Conservation (phyloP, 2,797 vertebrate species). For the Tragelaphus eurycerus region DNA sequence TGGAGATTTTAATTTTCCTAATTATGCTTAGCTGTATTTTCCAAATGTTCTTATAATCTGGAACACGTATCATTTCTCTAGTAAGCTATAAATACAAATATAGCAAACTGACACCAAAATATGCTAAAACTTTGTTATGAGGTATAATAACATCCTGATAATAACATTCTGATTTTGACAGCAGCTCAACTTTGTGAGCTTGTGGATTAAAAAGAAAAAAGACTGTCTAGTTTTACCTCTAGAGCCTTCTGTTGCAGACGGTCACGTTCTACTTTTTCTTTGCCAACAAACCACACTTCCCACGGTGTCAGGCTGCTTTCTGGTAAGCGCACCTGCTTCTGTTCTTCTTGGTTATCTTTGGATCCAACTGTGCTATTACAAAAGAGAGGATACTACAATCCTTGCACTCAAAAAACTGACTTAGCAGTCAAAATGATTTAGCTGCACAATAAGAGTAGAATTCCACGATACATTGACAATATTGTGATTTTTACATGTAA, state of each 20-base stretch:
- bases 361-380: constrained; percentile 41
- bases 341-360: constrained; percentile 13
- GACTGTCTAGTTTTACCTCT: constrained; percentile 82
- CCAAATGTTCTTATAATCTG: not conserved
- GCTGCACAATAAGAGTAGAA: not conserved
- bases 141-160: not conserved
- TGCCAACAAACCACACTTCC: constrained; percentile 94
- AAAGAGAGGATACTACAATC: not conserved
- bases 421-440: not conserved
- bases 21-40: constrained; percentile 24
- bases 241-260: constrained; percentile 86
- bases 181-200: not conserved
- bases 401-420: not conserved
- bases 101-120: not conserved
- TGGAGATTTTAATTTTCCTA: constrained; percentile 22
- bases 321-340: constrained; percentile 54
- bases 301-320: constrained; percentile 88
- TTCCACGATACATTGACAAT: not conserved
- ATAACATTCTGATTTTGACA: constrained; percentile 6
- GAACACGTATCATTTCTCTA: not conserved
- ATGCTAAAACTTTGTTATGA: constrained; percentile 37
- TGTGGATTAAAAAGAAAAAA: not conserved
- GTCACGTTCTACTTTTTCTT: constrained; percentile 90
- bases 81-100: not conserved
- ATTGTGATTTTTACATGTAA: not conserved